Evolutionary conservation across 2,113 vertebrate genomes (phyloP).

Genomic region (Alexandromys fortis): DNA sequence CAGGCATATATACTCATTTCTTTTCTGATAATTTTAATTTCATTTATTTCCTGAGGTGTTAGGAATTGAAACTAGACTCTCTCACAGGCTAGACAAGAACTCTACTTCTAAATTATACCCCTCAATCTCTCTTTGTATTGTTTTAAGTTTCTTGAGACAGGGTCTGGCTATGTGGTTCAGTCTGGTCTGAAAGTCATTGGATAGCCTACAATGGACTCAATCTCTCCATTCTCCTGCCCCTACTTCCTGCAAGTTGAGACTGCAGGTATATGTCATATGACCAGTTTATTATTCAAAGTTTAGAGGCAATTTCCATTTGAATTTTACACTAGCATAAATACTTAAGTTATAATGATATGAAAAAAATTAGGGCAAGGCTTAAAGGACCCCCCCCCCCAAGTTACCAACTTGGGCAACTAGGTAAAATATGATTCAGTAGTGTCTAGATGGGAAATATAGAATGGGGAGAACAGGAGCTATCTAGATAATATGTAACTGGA

Average conservation of each 20-base stretch:
- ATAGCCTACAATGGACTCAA: not conserved
- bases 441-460: not conserved
- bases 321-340: not conserved
- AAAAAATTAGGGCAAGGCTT: not conserved
- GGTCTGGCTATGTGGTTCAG: not conserved
- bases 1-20: not conserved
- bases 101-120: not conserved
- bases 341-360: not conserved
- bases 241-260: not conserved
- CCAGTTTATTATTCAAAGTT: not conserved
- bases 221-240: not conserved
- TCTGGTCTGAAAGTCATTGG: not conserved
- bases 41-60: not conserved
- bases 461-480: not conserved
- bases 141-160: not conserved
- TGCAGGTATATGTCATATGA: no score
- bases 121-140: not conserved
- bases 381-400: not conserved
- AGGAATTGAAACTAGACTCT: not conserved
- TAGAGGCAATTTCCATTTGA: not conserved
- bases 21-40: not conserved
- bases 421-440: not conserved
- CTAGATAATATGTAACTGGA: not conserved
- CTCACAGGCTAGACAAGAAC: not conserved
- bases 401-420: not conserved